Evolutionary conservation across 2,113 vertebrate genomes (phyloP).

Genomic region (Spilogale gracilis): DNA sequence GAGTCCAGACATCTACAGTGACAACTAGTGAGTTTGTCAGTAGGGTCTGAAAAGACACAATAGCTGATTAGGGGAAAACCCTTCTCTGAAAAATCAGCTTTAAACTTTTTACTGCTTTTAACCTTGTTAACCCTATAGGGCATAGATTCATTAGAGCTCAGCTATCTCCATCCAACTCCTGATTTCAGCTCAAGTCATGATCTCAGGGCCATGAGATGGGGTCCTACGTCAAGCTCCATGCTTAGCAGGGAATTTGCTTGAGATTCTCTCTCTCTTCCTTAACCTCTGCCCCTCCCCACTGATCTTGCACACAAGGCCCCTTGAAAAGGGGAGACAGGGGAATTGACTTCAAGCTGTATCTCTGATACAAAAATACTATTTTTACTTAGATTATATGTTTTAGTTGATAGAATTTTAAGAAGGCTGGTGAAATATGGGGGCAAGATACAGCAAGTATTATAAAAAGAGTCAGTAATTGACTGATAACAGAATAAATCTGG

Average conservation of each 20-base stretch:
- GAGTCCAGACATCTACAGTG: neutral
- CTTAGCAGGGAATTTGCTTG: neutral
- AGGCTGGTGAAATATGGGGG: neutral
- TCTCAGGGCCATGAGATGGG: neutral
- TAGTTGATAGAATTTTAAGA: conserved; percentile 40
- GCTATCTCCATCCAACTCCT: neutral
- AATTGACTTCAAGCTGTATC: neutral
- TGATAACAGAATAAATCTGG: conserved; percentile 28
- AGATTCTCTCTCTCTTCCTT: neutral
- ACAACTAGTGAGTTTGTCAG: neutral
- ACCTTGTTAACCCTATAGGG: neutral
- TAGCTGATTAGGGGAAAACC: neutral
- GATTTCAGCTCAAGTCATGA: neutral
- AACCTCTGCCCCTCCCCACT: neutral
- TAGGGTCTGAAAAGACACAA: neutral
- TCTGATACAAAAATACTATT: neutral
- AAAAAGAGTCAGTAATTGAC: neutral
- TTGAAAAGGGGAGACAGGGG: neutral
- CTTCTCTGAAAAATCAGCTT: neutral
- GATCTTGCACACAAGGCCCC: neutral
- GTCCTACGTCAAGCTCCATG: neutral
- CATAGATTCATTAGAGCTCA: neutral
- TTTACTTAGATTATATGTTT: conserved; percentile 20
- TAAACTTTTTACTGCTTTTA: neutral
- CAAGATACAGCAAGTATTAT: neutral